Conservation (phyloP, 2,888 invertebrate genomes). For the Laspeyria flexula region DNA sequence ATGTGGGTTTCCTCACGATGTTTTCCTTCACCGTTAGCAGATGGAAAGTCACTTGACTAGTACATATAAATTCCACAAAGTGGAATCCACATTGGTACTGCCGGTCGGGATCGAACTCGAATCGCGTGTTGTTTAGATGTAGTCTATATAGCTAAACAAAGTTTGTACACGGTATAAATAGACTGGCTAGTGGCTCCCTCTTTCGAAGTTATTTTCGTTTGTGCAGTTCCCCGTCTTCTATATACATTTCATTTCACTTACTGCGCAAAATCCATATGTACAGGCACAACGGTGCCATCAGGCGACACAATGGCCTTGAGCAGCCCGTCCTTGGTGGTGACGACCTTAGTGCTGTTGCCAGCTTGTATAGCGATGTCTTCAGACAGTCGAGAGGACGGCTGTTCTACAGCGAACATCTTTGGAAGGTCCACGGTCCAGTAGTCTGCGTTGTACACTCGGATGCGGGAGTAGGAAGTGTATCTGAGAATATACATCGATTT, state of each 20-base stretch:
- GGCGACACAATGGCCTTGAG: constrained; percentile 88
- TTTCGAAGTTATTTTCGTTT: too few species aligned
- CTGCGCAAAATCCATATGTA: constrained; percentile 92
- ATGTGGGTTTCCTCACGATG: too few species aligned
- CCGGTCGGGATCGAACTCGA: too few species aligned
- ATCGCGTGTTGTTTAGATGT: too few species aligned
- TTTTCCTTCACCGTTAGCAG: too few species aligned
- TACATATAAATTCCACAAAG: too few species aligned
- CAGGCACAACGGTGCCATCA: constrained; percentile 74
- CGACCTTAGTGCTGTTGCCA: constrained; percentile 76
- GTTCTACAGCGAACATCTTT: constrained; percentile 74
- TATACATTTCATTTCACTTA: constrained; percentile 82
- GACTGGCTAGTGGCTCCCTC: too few species aligned
- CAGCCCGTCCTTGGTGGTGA: constrained; percentile 89
- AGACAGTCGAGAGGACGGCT: constrained; percentile 58
- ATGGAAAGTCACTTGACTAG: too few species aligned
- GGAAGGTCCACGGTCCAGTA: constrained; percentile 76
- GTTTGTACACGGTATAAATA: too few species aligned
- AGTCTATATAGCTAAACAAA: too few species aligned
- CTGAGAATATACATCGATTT: constrained; percentile 38
- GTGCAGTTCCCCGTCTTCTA: too few species aligned
- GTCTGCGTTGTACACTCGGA: constrained; percentile 85
- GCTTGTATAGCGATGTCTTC: constrained; percentile 69
- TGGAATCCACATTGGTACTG: too few species aligned
- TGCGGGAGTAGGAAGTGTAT: constrained; percentile 82